Conservation (phyloP, 1,140 invertebrate genomes). For the Parapsyche elsis region DNA sequence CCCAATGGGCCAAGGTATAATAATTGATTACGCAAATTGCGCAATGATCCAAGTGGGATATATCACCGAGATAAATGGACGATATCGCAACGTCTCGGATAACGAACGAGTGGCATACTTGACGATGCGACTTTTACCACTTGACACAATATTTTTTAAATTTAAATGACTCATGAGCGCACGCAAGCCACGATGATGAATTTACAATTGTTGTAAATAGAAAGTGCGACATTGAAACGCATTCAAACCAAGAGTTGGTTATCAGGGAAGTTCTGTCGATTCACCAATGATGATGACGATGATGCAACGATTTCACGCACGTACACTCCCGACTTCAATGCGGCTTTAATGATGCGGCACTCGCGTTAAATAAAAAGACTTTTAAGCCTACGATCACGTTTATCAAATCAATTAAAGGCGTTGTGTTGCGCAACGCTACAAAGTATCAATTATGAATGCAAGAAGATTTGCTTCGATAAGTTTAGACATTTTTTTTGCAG, state of each 20-base stretch:
- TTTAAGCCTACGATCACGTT: background rate
- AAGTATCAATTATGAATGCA: too few species aligned
- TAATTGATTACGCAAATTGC: conserved; percentile 6
- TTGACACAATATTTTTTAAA: background rate
- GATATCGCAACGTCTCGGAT: background rate
- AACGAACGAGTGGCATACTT: conserved; percentile 7
- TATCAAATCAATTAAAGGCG: background rate
- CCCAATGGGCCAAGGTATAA: too few species aligned
- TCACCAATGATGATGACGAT: background rate
- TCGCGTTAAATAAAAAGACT: background rate
- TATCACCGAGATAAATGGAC: conserved; percentile 2
- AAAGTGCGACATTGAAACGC: conserved; percentile 16
- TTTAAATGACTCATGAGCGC: background rate
- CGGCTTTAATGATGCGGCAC: background rate
- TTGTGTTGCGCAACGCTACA: too few species aligned
- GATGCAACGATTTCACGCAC: conserved; percentile 24
- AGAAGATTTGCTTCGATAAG: too few species aligned
- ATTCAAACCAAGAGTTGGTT: background rate
- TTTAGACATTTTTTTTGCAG: background rate
- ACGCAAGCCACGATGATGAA: background rate
- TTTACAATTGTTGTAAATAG: background rate
- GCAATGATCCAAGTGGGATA: background rate
- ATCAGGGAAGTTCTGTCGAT: conserved; percentile 8
- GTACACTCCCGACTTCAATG: background rate
- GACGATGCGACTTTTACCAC: conserved; percentile 12